Evolutionary conservation across 2,113 vertebrate species (phyloP).

Genomic region (Cryptotis parvus): DNA sequence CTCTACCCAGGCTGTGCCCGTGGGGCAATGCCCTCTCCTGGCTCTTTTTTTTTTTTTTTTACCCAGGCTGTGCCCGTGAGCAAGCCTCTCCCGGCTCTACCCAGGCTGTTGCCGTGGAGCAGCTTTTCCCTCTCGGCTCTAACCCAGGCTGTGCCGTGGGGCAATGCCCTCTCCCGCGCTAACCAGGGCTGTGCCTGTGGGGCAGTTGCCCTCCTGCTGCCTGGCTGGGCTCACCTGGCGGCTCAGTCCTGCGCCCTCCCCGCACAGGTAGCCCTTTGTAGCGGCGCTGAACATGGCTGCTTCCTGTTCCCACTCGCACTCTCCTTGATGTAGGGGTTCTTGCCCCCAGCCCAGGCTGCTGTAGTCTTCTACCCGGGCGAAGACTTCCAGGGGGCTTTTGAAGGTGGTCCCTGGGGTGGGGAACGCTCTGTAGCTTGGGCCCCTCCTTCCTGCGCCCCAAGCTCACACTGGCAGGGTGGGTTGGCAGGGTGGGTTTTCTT

Average conservation of each 20-base stretch:
- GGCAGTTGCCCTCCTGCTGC: too few relatives aligned
- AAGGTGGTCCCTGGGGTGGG: constrained; percentile 83
- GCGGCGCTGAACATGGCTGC: constrained; percentile 78
- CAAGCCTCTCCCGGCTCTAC: too few relatives aligned
- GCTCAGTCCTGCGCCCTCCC: constrained; percentile 72
- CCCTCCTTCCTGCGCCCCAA: neutral
- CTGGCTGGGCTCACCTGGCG: constrained; percentile 77
- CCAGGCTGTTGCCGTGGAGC: too few relatives aligned
- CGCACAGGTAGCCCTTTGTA: constrained; percentile 78
- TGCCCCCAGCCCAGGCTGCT: constrained; percentile 86
- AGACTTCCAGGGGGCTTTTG: constrained; percentile 84
- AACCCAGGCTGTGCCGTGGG: too few relatives aligned
- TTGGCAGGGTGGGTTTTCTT: too few relatives aligned
- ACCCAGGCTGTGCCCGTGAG: too few relatives aligned
- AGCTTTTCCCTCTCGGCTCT: too few relatives aligned
- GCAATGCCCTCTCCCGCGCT: too few relatives aligned
- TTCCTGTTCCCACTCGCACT: constrained; percentile 84
- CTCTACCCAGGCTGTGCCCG: too few relatives aligned
- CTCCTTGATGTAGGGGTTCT: constrained; percentile 87
- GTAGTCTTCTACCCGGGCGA: constrained; percentile 84
- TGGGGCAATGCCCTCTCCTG: too few relatives aligned
- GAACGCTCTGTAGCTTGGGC: neutral
- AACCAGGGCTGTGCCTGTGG: too few relatives aligned
- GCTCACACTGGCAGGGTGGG: neutral
- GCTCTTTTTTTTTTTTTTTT: too few relatives aligned